Evolutionary conservation across 2,888 invertebrate genomes (phyloP), one percentile per base, ranked within the genome.

Genomic region (Notodonta ziczac): DNA sequence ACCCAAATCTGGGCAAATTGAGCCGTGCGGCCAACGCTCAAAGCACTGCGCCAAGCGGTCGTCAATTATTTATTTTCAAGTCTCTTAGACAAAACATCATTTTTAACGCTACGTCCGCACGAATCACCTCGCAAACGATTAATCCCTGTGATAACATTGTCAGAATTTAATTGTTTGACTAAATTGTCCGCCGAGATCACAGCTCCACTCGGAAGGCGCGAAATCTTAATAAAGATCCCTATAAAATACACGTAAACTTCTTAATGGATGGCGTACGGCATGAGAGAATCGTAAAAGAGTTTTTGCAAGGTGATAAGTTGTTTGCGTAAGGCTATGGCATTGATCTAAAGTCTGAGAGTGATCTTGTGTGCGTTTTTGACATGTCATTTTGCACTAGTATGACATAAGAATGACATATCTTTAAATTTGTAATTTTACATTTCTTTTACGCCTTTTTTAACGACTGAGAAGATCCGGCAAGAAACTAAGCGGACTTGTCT

Each of bases 91-190:
- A 51, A 6, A 24, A 51, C 14, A 16, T 51, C 24, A 51, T 51
- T 24, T 51, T 9, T 51, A 24, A 51, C 9, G 6, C 24, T 10
- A 24, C 14, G 24, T 24, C 16, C 16, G 14, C 4, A 14, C 50
- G 32, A 52, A 44, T 46, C 59, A 55, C 54, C 13, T 53, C 40
- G 40, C 44, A 40, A 39, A 61, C 42, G 56, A 56, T 58, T 48
- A 51, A 55, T 51, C 16, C 52, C 48, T 53, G 44, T 35, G 62
- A 65, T 69, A 69, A 65, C 63, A 65, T 65, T 65, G 62, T 69
- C 56, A 63, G 48, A 56, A 66, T 61, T 67, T 66, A 67, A 73
- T 73, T 74, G 66, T 69, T 69, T 67, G 51, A 50, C 42, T 71
- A 62, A 67, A 56, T 69, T 67, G 66, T 69, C 57, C 66, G 35